phyloP scores from a whole-genome alignment of 2,113 vertebrate species.

The Archilochus colubris region DNA sequence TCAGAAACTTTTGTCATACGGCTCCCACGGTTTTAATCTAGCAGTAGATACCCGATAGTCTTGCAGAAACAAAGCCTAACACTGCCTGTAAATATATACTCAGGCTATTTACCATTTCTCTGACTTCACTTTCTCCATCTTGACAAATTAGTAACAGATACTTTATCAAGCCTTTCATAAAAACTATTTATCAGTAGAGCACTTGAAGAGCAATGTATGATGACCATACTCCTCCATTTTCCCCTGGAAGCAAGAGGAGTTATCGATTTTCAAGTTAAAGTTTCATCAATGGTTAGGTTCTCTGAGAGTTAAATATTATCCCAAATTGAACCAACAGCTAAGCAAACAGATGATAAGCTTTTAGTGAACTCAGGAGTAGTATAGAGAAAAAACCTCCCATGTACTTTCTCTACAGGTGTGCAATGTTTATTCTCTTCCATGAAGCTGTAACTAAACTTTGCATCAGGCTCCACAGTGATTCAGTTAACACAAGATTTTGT shows the following conservation, averaged over 20 bases:
- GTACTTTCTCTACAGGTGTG: slow-evolving; percentile 11
- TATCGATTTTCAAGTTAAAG: slow-evolving; percentile 22
- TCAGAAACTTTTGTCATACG: background rate
- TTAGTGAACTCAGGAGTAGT: background rate
- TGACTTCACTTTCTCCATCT: slow-evolving; percentile 23
- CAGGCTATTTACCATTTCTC: background rate
- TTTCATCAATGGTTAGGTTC: background rate
- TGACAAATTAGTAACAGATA: background rate
- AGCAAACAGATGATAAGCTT: slow-evolving; percentile 55
- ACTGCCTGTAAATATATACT: background rate
- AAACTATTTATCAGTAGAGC: background rate
- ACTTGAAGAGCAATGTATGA: background rate
- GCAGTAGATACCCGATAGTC: background rate
- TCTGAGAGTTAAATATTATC: slow-evolving; percentile 58
- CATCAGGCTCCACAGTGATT: background rate
- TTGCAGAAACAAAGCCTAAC: background rate
- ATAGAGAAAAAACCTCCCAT: background rate
- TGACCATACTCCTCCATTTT: background rate
- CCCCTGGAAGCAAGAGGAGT: background rate
- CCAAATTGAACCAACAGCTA: slow-evolving; percentile 47
- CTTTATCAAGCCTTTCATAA: slow-evolving; percentile 20
- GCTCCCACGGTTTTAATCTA: background rate
- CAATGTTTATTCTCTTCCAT: slow-evolving; percentile 10
- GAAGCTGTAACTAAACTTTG: background rate
- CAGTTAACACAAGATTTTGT: background rate